These are phyloP conservation scores for Vidua chalybeata DNA, from an alignment of 2,113 vertebrate species.

Conservation along the genomic window DNA sequence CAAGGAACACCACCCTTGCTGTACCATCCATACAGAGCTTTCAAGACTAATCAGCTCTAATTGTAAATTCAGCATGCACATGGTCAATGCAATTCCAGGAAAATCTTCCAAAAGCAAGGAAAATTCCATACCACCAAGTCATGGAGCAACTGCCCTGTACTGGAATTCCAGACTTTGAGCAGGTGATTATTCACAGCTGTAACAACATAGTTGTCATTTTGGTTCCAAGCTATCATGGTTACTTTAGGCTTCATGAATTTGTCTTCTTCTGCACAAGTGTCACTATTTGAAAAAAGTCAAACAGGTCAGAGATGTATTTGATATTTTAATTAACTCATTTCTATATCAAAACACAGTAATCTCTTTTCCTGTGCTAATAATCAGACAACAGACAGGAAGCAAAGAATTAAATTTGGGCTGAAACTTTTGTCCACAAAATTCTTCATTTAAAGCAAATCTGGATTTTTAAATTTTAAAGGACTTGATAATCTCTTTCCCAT, in stretches of 20 bases:
- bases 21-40: not conserved
- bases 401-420: not conserved
- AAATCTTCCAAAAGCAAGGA: not conserved
- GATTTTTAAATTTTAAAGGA: not conserved
- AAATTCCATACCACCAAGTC: conserved; percentile 84
- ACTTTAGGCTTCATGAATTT: conserved; percentile 95
- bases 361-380: not conserved
- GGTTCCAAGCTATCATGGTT: conserved; percentile 98
- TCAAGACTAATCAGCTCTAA: not conserved
- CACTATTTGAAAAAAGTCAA: conserved; percentile 48
- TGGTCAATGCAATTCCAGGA: not conserved
- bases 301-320: not conserved
- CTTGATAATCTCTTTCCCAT: not conserved
- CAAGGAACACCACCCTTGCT: not conserved
- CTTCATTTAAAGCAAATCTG: not conserved
- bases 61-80: not conserved
- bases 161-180: conserved; percentile 97
- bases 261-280: conserved; percentile 79
- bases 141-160: conserved; percentile 91
- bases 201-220: conserved; percentile 90
- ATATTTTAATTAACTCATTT: not conserved
- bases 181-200: conserved; percentile 96
- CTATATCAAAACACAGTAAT: not conserved
- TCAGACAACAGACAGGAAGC: not conserved
- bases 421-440: not conserved